These are phyloP conservation scores for Scophthalmus maximus DNA, from an alignment of 2,113 vertebrate genomes.

Conservation along the genomic window DNA sequence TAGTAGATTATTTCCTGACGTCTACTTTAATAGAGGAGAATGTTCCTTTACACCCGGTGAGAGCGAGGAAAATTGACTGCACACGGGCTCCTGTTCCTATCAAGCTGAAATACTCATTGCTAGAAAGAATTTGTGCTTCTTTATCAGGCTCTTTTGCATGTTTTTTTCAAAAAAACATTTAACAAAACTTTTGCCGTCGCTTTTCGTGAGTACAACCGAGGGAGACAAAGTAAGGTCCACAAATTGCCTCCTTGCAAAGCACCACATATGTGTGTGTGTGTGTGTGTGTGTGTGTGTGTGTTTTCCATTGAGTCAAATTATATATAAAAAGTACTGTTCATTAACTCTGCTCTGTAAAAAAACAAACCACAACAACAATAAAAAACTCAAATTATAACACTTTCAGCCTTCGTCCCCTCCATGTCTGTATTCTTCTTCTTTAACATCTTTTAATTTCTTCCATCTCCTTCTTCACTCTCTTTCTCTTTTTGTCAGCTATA, in stretches of 20 bases:
- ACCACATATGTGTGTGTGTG: too few relatives aligned
- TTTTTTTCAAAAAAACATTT: too few relatives aligned
- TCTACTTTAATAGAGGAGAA: constrained; percentile 14
- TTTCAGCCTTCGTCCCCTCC: too few relatives aligned
- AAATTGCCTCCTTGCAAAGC: too few relatives aligned
- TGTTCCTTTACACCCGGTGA: not conserved
- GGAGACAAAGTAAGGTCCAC: not conserved
- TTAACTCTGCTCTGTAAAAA: constrained; percentile 17
- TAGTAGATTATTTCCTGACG: constrained; percentile 18
- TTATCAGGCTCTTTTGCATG: not conserved
- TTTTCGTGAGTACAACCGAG: not conserved
- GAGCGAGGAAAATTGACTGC: not conserved
- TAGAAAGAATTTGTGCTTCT: not conserved
- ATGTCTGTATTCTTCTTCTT: not conserved
- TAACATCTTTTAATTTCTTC: not conserved
- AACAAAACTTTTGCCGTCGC: not conserved
- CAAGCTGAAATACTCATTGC: not conserved
- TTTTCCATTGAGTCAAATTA: too few relatives aligned
- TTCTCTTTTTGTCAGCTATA: constrained; percentile 1
- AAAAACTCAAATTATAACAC: too few relatives aligned
- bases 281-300: too few relatives aligned
- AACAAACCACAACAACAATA: not conserved
- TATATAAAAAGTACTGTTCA: too few relatives aligned
- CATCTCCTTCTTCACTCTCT: not conserved
- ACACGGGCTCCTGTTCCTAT: not conserved